Conservation (phyloP, 2,888 invertebrate genomes). For the Aethes cnicana region DNA sequence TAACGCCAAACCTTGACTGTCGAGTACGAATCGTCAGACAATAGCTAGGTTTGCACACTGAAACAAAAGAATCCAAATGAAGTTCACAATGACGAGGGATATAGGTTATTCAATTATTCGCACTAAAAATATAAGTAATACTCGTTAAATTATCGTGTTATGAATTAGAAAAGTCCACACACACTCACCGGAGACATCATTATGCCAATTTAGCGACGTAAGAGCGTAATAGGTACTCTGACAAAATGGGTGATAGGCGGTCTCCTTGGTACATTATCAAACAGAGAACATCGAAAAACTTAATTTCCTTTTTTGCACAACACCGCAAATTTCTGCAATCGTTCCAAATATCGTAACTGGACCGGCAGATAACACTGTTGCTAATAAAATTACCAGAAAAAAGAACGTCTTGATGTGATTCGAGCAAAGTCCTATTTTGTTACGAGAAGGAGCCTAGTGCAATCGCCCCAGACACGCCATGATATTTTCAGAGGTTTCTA, state of each 20-base stretch:
- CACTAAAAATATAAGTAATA: conserved; percentile 42
- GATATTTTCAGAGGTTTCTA: conserved; percentile 47
- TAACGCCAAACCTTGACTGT: conserved; percentile 42
- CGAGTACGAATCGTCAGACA: conserved; percentile 43
- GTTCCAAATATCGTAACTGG: conserved; percentile 41
- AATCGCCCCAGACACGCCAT: conserved; percentile 75
- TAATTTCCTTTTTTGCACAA: conserved; percentile 66
- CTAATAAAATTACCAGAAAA: conserved; percentile 54
- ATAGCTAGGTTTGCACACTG: conserved; percentile 50
- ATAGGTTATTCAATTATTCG: conserved; percentile 68
- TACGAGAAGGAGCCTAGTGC: conserved; percentile 59
- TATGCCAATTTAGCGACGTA: conserved; percentile 46
- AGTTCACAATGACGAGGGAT: conserved; percentile 62
- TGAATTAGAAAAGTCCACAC: conserved; percentile 52
- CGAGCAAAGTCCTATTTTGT: conserved; percentile 70
- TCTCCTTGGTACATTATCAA: conserved; percentile 23
- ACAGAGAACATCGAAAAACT: conserved; percentile 60
- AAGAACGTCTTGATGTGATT: conserved; percentile 52
- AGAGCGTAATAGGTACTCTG: conserved; percentile 52
- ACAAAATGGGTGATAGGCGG: conserved; percentile 40
- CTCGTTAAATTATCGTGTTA: conserved; percentile 38
- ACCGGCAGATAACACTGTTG: conserved; percentile 46
- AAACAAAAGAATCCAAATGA: conserved; percentile 79
- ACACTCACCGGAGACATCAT: conserved; percentile 46
- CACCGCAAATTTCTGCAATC: conserved; percentile 38